Base-by-base conservation (phyloP, 2,113 vertebrate species). In the Gymnobelideus leadbeateri region DNA sequence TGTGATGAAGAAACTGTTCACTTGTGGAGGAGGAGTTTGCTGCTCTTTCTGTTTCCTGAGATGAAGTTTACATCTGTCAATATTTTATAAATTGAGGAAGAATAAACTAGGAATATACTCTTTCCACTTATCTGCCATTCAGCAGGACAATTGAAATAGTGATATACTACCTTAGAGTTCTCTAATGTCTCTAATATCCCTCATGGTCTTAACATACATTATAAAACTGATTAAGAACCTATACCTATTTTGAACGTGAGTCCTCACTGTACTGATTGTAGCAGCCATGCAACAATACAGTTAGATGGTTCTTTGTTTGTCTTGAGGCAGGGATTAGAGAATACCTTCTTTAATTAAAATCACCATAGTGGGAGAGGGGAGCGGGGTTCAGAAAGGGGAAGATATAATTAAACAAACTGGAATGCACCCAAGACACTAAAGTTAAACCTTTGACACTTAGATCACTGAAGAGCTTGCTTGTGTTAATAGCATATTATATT, bases 301-400 rank as follows among this genome's bases (percentile, higher is more conserved):
- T 91, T 49, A 93, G 47, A 84, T 52, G 46, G 50, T 51, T 54
- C 93, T 57, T 97, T 92, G 21, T 89, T 95, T 95, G 91, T 61
- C 89, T 95, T 94, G n/a, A 61, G 54, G 89, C 51, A 50, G 95
- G 94, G 96, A 92, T 94, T 96, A 68, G 89, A 97, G 50, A 96
- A 92, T 96, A 91, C 57, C 89, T 96, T 94, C 55, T 97, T 43
- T 97, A 94, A 95, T 95, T 95, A 95, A 97, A 97, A 90, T 50
- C 43, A 90, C 1, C 37, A 53, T 91, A 54, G 89, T 91, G 93
- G 91, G 90, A 51, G 77, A n/a, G 53, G 89, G n/a, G 10, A 55
- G 96, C 51, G 94, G 93, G 11, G 51, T 93, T 94, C 89, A 94
- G 89, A 91, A 54, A 89, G 95, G 96, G 89, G 92, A 96, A 89